Base-by-base conservation (phyloP, 1,140 invertebrate species). In the Danaus melanippus region DNA sequence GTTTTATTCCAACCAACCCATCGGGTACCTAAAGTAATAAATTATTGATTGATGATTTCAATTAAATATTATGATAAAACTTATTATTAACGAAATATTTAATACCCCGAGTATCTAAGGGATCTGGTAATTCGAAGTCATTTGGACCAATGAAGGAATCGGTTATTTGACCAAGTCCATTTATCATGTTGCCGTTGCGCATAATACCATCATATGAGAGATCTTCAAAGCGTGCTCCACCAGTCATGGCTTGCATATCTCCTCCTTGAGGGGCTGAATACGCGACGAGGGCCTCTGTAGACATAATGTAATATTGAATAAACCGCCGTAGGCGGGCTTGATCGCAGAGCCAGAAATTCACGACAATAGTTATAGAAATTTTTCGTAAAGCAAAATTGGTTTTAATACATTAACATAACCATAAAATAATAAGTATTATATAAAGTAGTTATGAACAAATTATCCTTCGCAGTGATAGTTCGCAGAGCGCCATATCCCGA, bases 1-100 rank as follows among this genome's bases (percentile, higher is more conserved):
- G 54, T 91, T 89, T 94, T 93, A 58, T 90, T 92, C 96, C 96
- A 98, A 8, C 96, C 96, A 2, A 98, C 92, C 96, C 96, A 98
- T 58, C 94, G 90, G 55, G 91, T 92, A 12, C 92, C 94, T 91
- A 72, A 41, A 57, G 62, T 61, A 41, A 60, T 32, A 43, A 57
- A 48, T 48, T 50, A 12, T 15, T 9, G 39, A 32, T n/a, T n/a
- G n/a, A 50, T 11, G 41, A 41, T 32, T 32, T 32, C 21, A 32
- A 8, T 3, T 32, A 32, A 32, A 32, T 32, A 32, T 32, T 32
- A 32, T 32, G 21, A 32, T 32, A 32, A 5, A 32, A 32, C 21
- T 32, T 32, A 32, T 32, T 9, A 41, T 12, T 10, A 1, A 43
- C n/a, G 11, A 48, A 41, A 47, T 50, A 43, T 41, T 44, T 48